Evolutionary conservation across 2,797 vertebrate genomes (phyloP).

Genomic region (Muscicapa striata): DNA sequence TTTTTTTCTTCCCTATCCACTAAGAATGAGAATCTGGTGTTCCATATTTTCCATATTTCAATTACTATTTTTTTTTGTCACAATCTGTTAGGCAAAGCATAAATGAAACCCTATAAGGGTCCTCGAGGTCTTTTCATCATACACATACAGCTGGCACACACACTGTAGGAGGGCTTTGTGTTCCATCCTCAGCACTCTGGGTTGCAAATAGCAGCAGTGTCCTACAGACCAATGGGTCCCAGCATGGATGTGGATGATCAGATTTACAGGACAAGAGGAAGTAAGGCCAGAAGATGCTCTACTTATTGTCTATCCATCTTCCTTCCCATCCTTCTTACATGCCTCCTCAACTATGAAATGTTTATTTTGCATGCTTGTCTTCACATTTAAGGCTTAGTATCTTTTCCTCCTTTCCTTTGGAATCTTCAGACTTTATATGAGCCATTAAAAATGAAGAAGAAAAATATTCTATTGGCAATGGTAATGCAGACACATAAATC

Average conservation of each 20-base stretch:
- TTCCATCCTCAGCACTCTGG: background rate
- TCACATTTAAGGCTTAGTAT: background rate
- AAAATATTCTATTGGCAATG: conserved; percentile 25
- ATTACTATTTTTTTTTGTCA: background rate
- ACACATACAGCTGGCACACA: background rate
- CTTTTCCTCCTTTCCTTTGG: conserved; percentile 5
- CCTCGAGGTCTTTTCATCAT: background rate
- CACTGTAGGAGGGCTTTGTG: background rate
- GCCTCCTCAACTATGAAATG: background rate
- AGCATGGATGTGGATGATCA: background rate
- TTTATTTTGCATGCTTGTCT: background rate
- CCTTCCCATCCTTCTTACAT: background rate
- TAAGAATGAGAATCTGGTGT: background rate
- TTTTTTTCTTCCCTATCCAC: background rate
- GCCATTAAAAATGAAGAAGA: background rate
- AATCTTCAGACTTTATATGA: background rate
- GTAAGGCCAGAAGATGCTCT: background rate
- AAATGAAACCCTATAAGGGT: background rate
- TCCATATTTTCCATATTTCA: background rate
- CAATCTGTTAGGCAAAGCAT: background rate
- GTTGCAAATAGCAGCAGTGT: background rate
- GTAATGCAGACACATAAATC: conserved; percentile 32
- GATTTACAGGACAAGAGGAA: background rate
- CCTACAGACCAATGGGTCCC: background rate
- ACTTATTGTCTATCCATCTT: background rate